A percentile compares a stretch with the other conserved stretches of the same genome.
Evolutionary conservation across 2,888 invertebrate species (phyloP).

Genomic region (Leucophenga montana): DNA sequence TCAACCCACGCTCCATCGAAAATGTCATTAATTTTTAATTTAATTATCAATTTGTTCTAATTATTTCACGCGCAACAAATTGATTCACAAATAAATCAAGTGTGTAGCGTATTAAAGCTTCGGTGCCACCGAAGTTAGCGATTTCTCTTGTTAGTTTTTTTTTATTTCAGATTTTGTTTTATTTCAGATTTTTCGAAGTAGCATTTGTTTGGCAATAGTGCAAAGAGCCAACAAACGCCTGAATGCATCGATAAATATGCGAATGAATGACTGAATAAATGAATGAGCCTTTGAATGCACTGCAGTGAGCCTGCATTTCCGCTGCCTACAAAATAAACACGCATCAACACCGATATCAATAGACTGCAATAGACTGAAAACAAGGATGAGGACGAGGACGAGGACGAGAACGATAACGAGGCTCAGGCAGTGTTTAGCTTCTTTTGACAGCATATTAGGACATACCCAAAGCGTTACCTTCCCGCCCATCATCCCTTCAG

Average conservation of each 20-base stretch:
- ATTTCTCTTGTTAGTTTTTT: neutral
- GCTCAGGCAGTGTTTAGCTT: neutral
- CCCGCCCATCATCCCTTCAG: too few species aligned
- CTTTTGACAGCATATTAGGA: slow-evolving; percentile 16
- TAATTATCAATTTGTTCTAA: too few species aligned
- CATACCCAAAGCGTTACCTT: neutral
- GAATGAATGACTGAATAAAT: neutral
- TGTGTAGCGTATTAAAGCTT: too few species aligned
- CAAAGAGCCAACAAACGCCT: slow-evolving; percentile 35
- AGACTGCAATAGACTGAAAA: too few species aligned
- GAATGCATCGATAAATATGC: neutral
- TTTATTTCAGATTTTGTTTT: slow-evolving; percentile 37
- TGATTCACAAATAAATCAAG: too few species aligned
- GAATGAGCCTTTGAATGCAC: neutral
- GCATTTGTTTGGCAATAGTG: neutral
- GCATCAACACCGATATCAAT: neutral
- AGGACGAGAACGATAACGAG: neutral
- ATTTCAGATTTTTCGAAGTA: slow-evolving; percentile 33
- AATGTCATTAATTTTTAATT: too few species aligned
- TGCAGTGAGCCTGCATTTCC: neutral
- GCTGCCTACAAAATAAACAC: neutral
- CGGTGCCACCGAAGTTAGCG: too few species aligned
- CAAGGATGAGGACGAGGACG: neutral
- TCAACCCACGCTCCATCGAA: too few species aligned
- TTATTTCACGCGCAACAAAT: too few species aligned